phyloP scores from a whole-genome alignment of 2,797 vertebrate genomes.

The Podarcis lilfordi region DNA sequence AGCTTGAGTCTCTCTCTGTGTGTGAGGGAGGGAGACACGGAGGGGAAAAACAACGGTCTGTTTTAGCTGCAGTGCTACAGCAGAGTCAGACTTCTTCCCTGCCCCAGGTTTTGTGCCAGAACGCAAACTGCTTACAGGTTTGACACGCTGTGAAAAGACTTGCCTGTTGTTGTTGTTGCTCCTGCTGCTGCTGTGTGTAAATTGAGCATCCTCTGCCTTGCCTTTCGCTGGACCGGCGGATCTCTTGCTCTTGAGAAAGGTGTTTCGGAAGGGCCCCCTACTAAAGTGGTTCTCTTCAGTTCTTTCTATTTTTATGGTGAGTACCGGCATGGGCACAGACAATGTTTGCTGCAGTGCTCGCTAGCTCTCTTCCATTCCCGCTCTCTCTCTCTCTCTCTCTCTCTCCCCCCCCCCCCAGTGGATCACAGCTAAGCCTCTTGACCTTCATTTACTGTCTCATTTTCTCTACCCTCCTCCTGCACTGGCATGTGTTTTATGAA shows the following conservation, averaged over 20 bases:
- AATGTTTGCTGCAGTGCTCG: constrained; percentile 81
- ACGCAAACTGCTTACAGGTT: constrained; percentile 70
- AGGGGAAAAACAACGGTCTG: constrained; percentile 51
- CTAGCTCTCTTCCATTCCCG: constrained; percentile 30
- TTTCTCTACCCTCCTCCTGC: constrained; percentile 23
- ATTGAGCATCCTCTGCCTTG: constrained; percentile 56
- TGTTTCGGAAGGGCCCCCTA: constrained; percentile 61
- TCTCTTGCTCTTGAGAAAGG: constrained; percentile 60
- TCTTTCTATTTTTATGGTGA: constrained; percentile 84
- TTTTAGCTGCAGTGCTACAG: constrained; percentile 63
- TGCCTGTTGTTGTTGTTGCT: not conserved
- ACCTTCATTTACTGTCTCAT: constrained; percentile 74
- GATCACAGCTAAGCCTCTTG: constrained; percentile 65
- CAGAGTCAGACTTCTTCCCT: constrained; percentile 72
- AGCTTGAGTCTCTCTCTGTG: constrained; percentile 53
- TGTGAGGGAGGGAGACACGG: constrained; percentile 15
- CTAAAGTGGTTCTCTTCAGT: constrained; percentile 72
- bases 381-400: constrained; percentile 21
- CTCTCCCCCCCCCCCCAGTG: constrained; percentile 36
- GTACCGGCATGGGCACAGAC: constrained; percentile 71
- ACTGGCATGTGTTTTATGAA: constrained; percentile 30
- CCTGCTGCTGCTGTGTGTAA: not conserved
- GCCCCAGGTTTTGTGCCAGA: constrained; percentile 56
- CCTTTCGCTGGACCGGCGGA: constrained; percentile 62
- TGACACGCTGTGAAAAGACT: constrained; percentile 59